Evolutionary conservation across 2,888 invertebrate species (phyloP).

Genomic region (Therioaphis trifolii): DNA sequence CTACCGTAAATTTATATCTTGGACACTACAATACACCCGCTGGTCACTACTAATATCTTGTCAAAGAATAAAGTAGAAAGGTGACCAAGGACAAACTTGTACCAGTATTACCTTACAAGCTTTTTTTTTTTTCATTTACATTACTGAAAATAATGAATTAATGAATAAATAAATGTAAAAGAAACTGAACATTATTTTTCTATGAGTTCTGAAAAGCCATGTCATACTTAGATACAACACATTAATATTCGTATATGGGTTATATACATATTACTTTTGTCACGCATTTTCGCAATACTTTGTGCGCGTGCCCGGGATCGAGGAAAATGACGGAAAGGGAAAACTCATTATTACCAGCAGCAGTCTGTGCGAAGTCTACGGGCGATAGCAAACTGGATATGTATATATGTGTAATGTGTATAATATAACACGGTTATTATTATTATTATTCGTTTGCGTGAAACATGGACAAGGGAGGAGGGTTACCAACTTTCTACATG

Average conservation of each 20-base stretch:
- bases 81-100: too few relatives aligned
- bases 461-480: slow-evolving; percentile 20
- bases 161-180: not conserved
- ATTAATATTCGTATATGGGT: not conserved
- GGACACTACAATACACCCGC: too few relatives aligned
- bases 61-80: too few relatives aligned
- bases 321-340: slow-evolving; percentile 21
- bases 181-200: too few relatives aligned
- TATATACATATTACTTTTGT: slow-evolving; percentile 4
- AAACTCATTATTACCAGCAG: slow-evolving; percentile 49
- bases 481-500: slow-evolving; percentile 3
- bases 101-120: too few relatives aligned
- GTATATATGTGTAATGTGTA: slow-evolving; percentile 5
- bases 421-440: slow-evolving; percentile 43
- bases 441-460: slow-evolving; percentile 47
- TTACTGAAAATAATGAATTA: not conserved
- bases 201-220: not conserved
- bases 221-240: not conserved
- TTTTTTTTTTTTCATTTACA: too few relatives aligned
- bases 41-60: too few relatives aligned
- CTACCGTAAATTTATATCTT: too few relatives aligned
- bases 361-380: not conserved
- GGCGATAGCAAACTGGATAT: not conserved
- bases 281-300: slow-evolving; percentile 10
- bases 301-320: not conserved